A percentile compares a stretch with the other conserved stretches of the same genome.
Evolutionary conservation across 2,888 invertebrate species (phyloP).

Genomic region (Drosophila aldrichi): DNA sequence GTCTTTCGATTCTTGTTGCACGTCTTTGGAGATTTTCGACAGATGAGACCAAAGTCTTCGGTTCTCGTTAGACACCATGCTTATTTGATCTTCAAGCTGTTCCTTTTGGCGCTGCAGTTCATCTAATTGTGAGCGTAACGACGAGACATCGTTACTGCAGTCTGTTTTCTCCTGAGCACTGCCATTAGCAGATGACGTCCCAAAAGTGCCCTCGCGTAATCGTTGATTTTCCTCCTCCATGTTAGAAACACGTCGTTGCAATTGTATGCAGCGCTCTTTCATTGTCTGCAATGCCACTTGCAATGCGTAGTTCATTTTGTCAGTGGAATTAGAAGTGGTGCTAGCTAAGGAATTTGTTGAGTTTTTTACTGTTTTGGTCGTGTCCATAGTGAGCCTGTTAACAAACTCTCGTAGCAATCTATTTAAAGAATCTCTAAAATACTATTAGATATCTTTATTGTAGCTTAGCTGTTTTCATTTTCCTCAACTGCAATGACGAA

Average conservation of each 20-base stretch:
- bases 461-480: constrained; percentile 45
- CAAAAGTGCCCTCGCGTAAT: constrained; percentile 84
- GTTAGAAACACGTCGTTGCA: constrained; percentile 89
- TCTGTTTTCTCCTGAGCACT: constrained; percentile 3
- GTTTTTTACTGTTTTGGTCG: constrained; percentile 20
- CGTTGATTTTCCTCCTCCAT: constrained; percentile 92
- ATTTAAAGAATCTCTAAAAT: constrained; percentile 8
- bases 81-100: constrained; percentile 91
- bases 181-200: not conserved
- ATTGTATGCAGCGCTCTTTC: constrained; percentile 91
- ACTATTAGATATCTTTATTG: constrained; percentile 20
- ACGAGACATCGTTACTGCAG: constrained; percentile 74
- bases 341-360: constrained; percentile 18
- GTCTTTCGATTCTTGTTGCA: constrained; percentile 60
- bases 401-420: not conserved
- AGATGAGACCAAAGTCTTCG: constrained; percentile 92
- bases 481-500: constrained; percentile 29
- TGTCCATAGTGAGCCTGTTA: constrained; percentile 43
- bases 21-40: constrained; percentile 88
- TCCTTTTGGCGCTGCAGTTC: constrained; percentile 91
- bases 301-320: constrained; percentile 82
- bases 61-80: constrained; percentile 93
- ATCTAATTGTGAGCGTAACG: constrained; percentile 88
- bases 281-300: constrained; percentile 92
- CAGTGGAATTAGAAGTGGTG: constrained; percentile 26